Conservation (phyloP, 2,797 vertebrate species). For the Tragopan temminckii region DNA sequence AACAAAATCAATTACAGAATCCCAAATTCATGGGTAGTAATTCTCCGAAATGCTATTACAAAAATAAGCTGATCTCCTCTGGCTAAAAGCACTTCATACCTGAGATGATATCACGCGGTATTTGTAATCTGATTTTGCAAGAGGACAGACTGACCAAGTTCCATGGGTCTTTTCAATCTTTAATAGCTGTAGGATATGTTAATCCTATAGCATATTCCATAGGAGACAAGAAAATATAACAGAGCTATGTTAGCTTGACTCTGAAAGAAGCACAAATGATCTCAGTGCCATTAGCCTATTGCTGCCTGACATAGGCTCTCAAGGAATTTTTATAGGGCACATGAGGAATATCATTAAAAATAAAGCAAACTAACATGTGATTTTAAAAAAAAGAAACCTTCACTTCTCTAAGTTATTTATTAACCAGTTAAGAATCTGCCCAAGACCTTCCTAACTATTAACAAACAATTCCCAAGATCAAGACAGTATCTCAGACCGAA, state of each 20-base stretch:
- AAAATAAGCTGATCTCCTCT: background rate
- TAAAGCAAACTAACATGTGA: background rate
- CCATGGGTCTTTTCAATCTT: background rate
- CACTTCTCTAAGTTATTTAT: constrained; percentile 32
- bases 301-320: background rate
- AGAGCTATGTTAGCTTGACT: background rate
- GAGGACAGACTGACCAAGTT: background rate
- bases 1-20: constrained; percentile 5
- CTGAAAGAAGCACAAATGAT: background rate
- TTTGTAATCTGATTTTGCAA: background rate
- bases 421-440: constrained; percentile 34
- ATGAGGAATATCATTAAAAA: background rate
- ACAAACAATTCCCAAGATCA: constrained; percentile 51
- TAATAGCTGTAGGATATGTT: background rate
- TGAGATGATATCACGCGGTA: constrained; percentile 13
- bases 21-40: background rate
- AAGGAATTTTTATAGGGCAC: background rate
- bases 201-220: background rate
- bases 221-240: background rate
- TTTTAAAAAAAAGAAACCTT: background rate
- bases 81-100: constrained; percentile 29
- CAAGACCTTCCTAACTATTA: constrained; percentile 50
- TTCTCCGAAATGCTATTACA: background rate
- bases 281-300: background rate
- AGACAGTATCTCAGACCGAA: constrained; percentile 21